phyloP scores from a whole-genome alignment of 2,888 invertebrate genomes.

The Epirrhoe tristata region DNA sequence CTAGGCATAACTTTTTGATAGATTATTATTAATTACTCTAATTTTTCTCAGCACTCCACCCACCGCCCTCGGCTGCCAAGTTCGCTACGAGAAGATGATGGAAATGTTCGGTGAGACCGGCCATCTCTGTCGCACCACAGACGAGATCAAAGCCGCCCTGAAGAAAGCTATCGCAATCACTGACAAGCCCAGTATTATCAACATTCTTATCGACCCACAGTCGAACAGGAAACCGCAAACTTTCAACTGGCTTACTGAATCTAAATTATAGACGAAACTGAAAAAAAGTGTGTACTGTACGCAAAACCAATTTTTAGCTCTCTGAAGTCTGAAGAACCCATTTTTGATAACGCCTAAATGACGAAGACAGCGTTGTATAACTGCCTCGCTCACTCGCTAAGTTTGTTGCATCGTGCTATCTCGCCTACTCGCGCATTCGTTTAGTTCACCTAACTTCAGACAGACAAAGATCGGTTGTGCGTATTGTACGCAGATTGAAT shows the following conservation, averaged over 20 bases:
- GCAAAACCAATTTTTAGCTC: too few relatives aligned
- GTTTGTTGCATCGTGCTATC: too few relatives aligned
- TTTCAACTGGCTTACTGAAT: constrained; percentile 96
- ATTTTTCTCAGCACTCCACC: constrained; percentile 90
- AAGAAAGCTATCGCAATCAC: constrained; percentile 87
- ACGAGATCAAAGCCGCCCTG: constrained; percentile 90
- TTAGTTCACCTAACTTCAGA: too few relatives aligned
- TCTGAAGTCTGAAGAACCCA: too few relatives aligned
- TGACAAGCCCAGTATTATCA: constrained; percentile 94
- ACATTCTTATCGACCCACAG: constrained; percentile 94
- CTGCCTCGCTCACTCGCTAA: too few relatives aligned
- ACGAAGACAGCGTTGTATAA: too few relatives aligned
- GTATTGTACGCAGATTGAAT: too few relatives aligned
- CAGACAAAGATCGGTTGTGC: too few relatives aligned
- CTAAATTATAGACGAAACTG: constrained; percentile 92
- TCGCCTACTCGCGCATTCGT: too few relatives aligned
- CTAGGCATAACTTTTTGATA: too few relatives aligned
- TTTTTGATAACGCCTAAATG: too few relatives aligned
- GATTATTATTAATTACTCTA: neutral
- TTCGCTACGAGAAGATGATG: constrained; percentile 96
- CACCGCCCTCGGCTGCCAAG: constrained; percentile 90
- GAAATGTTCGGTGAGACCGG: constrained; percentile 94
- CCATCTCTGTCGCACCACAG: constrained; percentile 90
- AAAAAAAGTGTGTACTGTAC: neutral
- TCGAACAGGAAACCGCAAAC: constrained; percentile 96